Base-by-base conservation (phyloP, 1,140 invertebrate species). In the Melitaea cinxia region DNA sequence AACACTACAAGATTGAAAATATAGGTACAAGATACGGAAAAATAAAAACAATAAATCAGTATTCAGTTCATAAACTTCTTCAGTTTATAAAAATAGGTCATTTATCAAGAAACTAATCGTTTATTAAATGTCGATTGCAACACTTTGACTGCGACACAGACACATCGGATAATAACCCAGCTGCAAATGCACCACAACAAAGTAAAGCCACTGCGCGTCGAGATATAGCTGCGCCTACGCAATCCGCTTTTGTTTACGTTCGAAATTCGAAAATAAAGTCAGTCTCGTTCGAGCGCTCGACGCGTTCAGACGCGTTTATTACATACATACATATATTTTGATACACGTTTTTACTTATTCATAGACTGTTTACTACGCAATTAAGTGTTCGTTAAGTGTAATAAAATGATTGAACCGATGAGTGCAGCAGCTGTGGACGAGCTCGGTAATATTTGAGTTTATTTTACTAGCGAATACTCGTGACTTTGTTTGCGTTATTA, bases 171-270 rank as follows among this genome's bases (percentile, higher is more conserved):
- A 17, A n/a, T 21, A 23, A 54, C 30, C 17, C 45, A 17, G 26
- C 28, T 60, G 52, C 65, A 49, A 59, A 67, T 56, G 61, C 61
- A 60, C 37, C 28, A 26, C 42, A 28, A 53, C 37, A 63, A 62
- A 52, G 28, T 59, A 56, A 52, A 65, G 28, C 30, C 30, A 21
- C 61, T 64, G 47, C 62, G 56, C 57, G 58, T 56, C 66, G 67
- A 50, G 42, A 47, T 57, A 14, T 17, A 57, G 15, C 45, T 57
- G 68, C 76, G 73, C 76, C 66, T 63, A 75, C 76, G 72, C 74
- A 77, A 64, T 71, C 55, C 73, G n/a, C n/a, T 73, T 79, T 78
- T 82, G 77, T 82, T 82, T 79, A 80, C 80, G 70, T 82, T 78
- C 73, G 70, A 73, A 71, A 75, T 72, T 75, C 55, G 61, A 77